Conservation (phyloP, 1,140 invertebrate genomes). For the Pectinophora gossypiella region DNA sequence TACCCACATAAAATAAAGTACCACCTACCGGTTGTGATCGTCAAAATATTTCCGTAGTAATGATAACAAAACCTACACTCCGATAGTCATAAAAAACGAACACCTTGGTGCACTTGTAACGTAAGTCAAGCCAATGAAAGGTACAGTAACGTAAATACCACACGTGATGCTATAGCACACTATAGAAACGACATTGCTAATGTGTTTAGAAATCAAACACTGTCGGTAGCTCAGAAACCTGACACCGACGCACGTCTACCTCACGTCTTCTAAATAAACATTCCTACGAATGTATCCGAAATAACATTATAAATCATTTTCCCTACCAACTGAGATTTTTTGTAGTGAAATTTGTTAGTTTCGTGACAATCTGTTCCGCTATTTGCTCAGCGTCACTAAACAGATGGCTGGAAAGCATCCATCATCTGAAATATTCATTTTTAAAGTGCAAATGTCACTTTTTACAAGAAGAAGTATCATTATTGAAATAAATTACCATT, state of each 20-base stretch:
- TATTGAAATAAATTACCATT: too few relatives aligned
- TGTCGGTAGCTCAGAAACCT: conserved; percentile 24
- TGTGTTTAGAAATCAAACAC: conserved; percentile 29
- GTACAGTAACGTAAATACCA: not conserved
- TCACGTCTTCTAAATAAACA: conserved; percentile 43
- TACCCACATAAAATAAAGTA: too few relatives aligned
- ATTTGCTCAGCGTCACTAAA: conserved; percentile 69
- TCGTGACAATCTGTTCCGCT: conserved; percentile 72
- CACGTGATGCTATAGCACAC: not conserved
- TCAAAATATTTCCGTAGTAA: too few relatives aligned
- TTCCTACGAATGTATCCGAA: conserved; percentile 54
- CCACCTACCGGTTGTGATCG: too few relatives aligned
- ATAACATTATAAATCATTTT: conserved; percentile 72
- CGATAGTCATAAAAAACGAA: too few relatives aligned
- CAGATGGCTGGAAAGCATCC: conserved; percentile 56
- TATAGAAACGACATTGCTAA: conserved; percentile 16
- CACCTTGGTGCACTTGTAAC: not conserved
- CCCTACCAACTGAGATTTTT: conserved; percentile 39
- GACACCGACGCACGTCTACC: conserved; percentile 29
- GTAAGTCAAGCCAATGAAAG: not conserved
- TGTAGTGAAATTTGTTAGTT: conserved; percentile 66
- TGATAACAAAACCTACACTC: too few relatives aligned
- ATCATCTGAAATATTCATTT: conserved; percentile 62
- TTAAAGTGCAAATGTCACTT: conserved; percentile 30
- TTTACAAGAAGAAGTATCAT: too few relatives aligned